Conservation (phyloP, 2,888 invertebrate genomes). For the Mimas tiliae region DNA sequence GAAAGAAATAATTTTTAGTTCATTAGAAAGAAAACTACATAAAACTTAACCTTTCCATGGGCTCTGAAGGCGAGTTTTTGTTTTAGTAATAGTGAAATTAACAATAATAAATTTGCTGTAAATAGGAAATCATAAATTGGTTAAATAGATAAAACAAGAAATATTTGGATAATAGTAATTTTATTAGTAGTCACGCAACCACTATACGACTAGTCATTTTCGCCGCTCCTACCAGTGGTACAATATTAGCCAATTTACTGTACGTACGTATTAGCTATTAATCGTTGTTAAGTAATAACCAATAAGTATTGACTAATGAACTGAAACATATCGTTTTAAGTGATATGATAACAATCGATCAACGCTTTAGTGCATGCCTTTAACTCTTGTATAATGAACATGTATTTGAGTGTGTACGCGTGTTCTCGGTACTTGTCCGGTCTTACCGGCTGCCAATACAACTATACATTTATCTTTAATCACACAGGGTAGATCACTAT, state of each 20-base stretch:
- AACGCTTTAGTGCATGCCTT: conserved; percentile 46
- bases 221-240: background rate
- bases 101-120: too few species aligned
- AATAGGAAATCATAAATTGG: too few species aligned
- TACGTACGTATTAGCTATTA: background rate
- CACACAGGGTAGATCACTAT: conserved; percentile 26
- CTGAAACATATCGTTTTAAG: conserved; percentile 41
- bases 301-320: conserved; percentile 31
- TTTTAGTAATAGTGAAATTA: too few species aligned
- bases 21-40: too few species aligned
- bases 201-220: too few species aligned
- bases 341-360: conserved; percentile 45
- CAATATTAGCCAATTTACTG: background rate
- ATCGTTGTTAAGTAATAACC: background rate
- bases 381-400: conserved; percentile 45
- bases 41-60: too few species aligned
- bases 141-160: too few species aligned
- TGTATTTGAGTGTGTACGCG: conserved; percentile 37
- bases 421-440: conserved; percentile 32
- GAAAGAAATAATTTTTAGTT: too few species aligned
- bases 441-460: conserved; percentile 32
- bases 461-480: conserved; percentile 28
- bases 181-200: too few species aligned
- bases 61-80: too few species aligned
- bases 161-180: too few species aligned